Percentiles rank a stretch among this genome's conserved stretches.
Conservation (phyloP, 2,888 invertebrate species). For the Chrysodeixis includens region DNA sequence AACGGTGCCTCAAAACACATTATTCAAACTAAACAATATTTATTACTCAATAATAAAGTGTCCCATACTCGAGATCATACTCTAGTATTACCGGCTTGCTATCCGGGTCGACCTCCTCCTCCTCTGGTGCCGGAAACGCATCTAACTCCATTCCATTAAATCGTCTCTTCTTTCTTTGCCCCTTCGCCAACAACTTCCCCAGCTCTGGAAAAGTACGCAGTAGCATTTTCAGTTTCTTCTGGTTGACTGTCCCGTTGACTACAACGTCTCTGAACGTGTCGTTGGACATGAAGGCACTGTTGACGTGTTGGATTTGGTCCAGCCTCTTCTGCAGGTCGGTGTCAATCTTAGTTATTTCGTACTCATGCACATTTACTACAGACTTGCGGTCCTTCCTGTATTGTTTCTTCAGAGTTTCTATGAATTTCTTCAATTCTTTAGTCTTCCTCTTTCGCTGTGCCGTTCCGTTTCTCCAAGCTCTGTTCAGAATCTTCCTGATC, state of each 20-base stretch:
- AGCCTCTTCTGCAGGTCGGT: constrained; percentile 62
- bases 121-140: neutral
- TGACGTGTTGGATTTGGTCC: constrained; percentile 66
- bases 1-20: neutral
- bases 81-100: constrained; percentile 48
- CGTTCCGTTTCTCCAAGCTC: constrained; percentile 73
- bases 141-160: neutral
- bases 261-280: constrained; percentile 75
- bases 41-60: constrained; percentile 74
- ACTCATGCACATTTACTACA: constrained; percentile 74
- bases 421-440: constrained; percentile 76
- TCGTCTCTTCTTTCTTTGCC: constrained; percentile 26
- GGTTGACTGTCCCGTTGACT: constrained; percentile 72
- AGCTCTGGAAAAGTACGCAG: constrained; percentile 76
- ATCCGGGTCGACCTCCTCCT: neutral
- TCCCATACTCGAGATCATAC: constrained; percentile 80
- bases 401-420: constrained; percentile 74
- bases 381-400: constrained; percentile 75
- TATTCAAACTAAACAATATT: constrained; percentile 29
- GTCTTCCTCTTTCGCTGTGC: constrained; percentile 73
- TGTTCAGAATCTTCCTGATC: constrained; percentile 73
- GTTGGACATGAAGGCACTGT: constrained; percentile 71
- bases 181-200: constrained; percentile 22
- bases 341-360: constrained; percentile 73
- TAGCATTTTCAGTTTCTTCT: constrained; percentile 64